Evolutionary conservation across 2,888 invertebrate genomes (phyloP).

Genomic region (Amphipyra tragopoginis): DNA sequence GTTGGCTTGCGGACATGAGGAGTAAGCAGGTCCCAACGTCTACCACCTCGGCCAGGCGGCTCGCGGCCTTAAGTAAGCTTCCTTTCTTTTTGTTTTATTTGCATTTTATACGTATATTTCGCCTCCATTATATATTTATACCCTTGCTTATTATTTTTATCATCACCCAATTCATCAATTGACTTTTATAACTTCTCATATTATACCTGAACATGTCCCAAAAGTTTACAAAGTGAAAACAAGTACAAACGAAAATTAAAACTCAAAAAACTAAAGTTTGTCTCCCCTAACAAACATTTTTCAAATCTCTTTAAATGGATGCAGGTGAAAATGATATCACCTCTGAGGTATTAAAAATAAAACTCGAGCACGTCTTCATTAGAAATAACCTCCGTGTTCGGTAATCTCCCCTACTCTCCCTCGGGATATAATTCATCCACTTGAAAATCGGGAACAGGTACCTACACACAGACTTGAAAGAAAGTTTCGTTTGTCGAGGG

Average conservation of each 20-base stretch:
- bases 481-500: conserved; percentile 87
- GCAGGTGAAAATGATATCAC: conserved; percentile 83
- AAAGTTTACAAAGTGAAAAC: conserved; percentile 39
- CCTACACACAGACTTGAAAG: conserved; percentile 87
- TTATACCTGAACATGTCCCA: conserved; percentile 13
- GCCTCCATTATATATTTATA: conserved; percentile 56
- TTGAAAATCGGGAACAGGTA: conserved; percentile 88
- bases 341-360: conserved; percentile 81
- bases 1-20: conserved; percentile 88
- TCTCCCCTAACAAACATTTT: conserved; percentile 23
- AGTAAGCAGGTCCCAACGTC: conserved; percentile 89
- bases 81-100: conserved; percentile 87
- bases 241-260: conserved; percentile 43
- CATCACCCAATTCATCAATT: conserved; percentile 16
- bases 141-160: conserved; percentile 48
- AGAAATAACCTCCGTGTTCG: conserved; percentile 80
- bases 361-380: conserved; percentile 84
- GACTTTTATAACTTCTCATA: conserved; percentile 19
- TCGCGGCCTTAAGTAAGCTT: conserved; percentile 89
- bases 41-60: conserved; percentile 89
- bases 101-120: conserved; percentile 70
- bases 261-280: conserved; percentile 26
- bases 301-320: conserved; percentile 43
- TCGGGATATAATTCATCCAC: conserved; percentile 88
- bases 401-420: conserved; percentile 82